These are phyloP conservation scores for Ondatra zibethicus DNA, from an alignment of 2,113 vertebrate species.

Conservation along the genomic window DNA sequence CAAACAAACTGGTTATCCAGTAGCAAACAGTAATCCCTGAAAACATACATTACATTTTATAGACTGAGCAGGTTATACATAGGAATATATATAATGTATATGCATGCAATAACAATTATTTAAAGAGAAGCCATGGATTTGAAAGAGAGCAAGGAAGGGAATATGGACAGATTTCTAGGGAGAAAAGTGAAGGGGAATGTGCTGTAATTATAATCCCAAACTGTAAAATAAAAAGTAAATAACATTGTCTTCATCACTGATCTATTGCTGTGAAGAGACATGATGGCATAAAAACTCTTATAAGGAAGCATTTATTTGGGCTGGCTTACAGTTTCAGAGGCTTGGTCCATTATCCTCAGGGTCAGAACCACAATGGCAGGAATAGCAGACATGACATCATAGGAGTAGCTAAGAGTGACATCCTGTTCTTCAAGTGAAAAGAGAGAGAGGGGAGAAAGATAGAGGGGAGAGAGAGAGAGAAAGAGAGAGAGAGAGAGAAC, in stretches of 20 bases:
- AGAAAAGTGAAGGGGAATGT: too few species aligned
- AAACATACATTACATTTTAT: neutral
- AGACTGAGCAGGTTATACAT: neutral
- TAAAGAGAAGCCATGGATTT: too few species aligned
- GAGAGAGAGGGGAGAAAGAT: neutral
- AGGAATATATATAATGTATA: neutral
- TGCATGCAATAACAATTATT: neutral
- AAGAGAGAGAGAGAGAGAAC: neutral
- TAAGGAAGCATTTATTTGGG: neutral
- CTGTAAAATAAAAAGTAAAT: neutral
- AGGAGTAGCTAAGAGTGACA: neutral
- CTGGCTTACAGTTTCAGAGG: neutral
- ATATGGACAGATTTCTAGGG: too few species aligned
- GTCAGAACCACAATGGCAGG: neutral
- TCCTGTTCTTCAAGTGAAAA: too few species aligned
- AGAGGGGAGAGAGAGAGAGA: neutral
- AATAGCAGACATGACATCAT: neutral
- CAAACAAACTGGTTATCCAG: neutral
- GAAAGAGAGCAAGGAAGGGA: too few species aligned
- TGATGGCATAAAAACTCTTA: neutral
- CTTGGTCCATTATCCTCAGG: neutral
- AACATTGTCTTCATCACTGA: neutral
- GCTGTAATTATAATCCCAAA: neutral
- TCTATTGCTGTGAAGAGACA: neutral
- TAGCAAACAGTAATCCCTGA: neutral